These are phyloP conservation scores for Chloromyia formosa DNA, from an alignment of 2,888 invertebrate species.

Conservation along the genomic window DNA sequence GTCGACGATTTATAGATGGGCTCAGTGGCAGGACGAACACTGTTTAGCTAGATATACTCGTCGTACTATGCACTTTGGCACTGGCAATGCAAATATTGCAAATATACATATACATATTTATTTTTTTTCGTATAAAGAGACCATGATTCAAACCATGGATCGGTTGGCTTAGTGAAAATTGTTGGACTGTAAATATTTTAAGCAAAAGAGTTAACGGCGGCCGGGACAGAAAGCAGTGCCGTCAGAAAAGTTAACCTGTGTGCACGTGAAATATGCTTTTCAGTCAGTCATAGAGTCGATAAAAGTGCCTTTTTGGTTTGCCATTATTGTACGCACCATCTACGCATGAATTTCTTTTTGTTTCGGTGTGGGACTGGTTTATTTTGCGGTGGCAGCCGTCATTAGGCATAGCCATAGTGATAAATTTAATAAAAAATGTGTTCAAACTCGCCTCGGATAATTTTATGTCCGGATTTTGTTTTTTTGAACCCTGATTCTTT, in stretches of 20 bases:
- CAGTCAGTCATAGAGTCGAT: conserved; percentile 29
- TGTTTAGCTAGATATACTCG: background rate
- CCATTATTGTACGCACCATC: conserved; percentile 24
- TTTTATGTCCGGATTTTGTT: too few species aligned
- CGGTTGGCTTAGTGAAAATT: conserved; percentile 25
- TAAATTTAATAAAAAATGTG: too few species aligned
- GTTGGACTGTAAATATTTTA: conserved; percentile 39
- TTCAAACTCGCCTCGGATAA: too few species aligned
- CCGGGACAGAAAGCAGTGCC: conserved; percentile 4
- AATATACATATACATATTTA: background rate
- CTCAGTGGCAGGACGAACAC: background rate
- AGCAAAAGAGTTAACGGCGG: background rate
- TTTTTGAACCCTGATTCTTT: too few species aligned
- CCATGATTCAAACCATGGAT: background rate
- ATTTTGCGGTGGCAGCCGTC: too few species aligned
- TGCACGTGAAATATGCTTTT: conserved; percentile 31
- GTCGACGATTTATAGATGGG: background rate
- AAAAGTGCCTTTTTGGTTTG: conserved; percentile 45
- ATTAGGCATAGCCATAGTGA: too few species aligned
- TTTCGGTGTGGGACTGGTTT: background rate
- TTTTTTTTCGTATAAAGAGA: background rate
- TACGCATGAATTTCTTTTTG: conserved; percentile 9
- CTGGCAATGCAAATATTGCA: background rate
- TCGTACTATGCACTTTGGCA: background rate
- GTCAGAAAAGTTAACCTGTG: background rate